Base-by-base conservation (phyloP, 2,888 invertebrate species). In the Agrotis ipsilon region DNA sequence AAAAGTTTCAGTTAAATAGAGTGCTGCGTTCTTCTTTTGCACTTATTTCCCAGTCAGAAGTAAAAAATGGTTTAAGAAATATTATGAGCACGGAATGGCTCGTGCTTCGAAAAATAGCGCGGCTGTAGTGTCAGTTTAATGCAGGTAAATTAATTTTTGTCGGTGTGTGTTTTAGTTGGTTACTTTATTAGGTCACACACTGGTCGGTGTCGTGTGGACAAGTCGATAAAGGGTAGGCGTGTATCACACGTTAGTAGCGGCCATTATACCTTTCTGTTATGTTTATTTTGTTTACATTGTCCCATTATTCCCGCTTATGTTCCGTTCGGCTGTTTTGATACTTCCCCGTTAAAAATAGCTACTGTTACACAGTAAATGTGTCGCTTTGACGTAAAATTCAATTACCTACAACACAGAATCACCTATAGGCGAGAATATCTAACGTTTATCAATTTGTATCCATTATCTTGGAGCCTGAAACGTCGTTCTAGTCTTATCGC, bases 141-240 rank as follows among this genome's bases (percentile, higher is more conserved):
- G 60, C 69, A 81, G 69, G 77, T 54, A 58, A 74, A 72, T 72
- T 71, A 64, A 52, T 67, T 70, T 63, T 63, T 55, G 45, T 85
- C 77, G 76, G 72, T 86, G 80, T 83, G 82, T 83, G 77, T 87
- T 89, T 84, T 74, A 84, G 77, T 80, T 67, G 82, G 85, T 69
- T 89, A 88, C 86, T 88, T 91, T 92, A 93, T 88, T 92, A 87
- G 92, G 92, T 93, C 93, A 91, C 70, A 72, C 87, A 87, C 81
- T 88, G 90, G 85, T 88, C 88, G 88, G 79, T 86, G 87, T 81
- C 80, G 84, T 79, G 84, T 85, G 83, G 86, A 84, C 83, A 78
- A 90, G 90, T 91, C 91, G 92, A 92, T 92, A 92, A 91, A 88
- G 90, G 89, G 90, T 87, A 89, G 89, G 88, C 54, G 74, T 86